phyloP scores from a whole-genome alignment of 2,113 vertebrate genomes.

The Planiliza haematocheilus region DNA sequence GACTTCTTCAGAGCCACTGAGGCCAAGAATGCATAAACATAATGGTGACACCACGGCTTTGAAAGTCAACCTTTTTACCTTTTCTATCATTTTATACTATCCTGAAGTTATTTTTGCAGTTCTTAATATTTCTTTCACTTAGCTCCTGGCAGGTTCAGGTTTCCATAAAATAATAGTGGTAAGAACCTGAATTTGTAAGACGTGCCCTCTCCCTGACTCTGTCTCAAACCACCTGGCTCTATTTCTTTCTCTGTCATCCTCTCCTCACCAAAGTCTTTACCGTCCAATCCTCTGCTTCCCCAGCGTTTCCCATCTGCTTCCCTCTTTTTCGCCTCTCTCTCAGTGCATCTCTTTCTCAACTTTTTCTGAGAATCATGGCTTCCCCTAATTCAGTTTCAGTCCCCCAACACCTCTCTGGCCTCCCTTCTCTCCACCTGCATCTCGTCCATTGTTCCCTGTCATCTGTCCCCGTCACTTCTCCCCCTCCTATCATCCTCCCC shows the following conservation, averaged over 20 bases:
- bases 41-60: neutral
- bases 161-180: neutral
- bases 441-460: slow-evolving; percentile 4
- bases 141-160: neutral
- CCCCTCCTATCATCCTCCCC: neutral
- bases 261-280: neutral
- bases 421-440: slow-evolving; percentile 13
- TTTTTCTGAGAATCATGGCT: neutral
- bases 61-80: neutral
- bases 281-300: slow-evolving; percentile 4
- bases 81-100: neutral
- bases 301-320: slow-evolving; percentile 24
- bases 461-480: slow-evolving; percentile 8
- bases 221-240: slow-evolving; percentile 14
- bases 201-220: neutral
- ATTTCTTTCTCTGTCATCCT: slow-evolving; percentile 8
- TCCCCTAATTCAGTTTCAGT: slow-evolving; percentile 11
- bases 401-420: neutral
- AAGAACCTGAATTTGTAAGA: slow-evolving; percentile 2
- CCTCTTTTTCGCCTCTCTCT: slow-evolving; percentile 1
- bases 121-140: neutral
- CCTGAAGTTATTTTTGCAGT: neutral
- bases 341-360: neutral
- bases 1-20: neutral
- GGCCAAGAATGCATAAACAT: neutral